A percentile compares a stretch with the other conserved stretches of the same genome.
Evolutionary conservation across 2,888 invertebrate genomes (phyloP).

Genomic region (Villa cingulata): DNA sequence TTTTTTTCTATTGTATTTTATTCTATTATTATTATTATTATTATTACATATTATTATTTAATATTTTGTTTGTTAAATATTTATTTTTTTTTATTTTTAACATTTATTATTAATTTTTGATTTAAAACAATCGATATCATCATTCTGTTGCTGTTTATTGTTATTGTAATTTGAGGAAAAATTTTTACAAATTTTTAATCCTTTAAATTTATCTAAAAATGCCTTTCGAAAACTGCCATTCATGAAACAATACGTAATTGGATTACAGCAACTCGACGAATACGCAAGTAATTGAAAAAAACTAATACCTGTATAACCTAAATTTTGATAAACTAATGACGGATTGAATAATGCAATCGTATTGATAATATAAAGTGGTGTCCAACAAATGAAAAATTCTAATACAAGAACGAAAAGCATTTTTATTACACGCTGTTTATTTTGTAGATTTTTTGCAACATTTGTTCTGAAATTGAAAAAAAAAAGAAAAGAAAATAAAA

Average conservation of each 20-base stretch:
- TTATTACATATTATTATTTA: too few species aligned
- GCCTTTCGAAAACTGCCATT: constrained; percentile 73
- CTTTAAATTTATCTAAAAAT: constrained; percentile 60
- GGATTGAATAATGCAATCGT: constrained; percentile 60
- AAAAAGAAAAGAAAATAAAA: not conserved
- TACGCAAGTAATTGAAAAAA: constrained; percentile 66
- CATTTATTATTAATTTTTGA: not conserved
- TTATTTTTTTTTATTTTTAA: too few species aligned
- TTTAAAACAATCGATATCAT: not conserved
- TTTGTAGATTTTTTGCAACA: constrained; percentile 29
- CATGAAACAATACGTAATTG: constrained; percentile 88
- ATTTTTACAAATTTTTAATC: constrained; percentile 14
- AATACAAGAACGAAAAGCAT: constrained; percentile 87
- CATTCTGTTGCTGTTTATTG: not conserved
- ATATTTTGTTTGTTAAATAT: too few species aligned
- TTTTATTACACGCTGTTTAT: constrained; percentile 47
- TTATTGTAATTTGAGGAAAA: not conserved
- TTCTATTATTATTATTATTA: too few species aligned
- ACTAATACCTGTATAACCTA: constrained; percentile 58
- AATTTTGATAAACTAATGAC: constrained; percentile 51
- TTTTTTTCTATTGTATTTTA: too few species aligned
- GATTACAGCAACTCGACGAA: constrained; percentile 74
- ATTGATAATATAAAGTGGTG: constrained; percentile 69
- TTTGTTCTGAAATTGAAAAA: constrained; percentile 13
- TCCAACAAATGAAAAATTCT: constrained; percentile 87